Evolutionary conservation across 2,797 vertebrate genomes (phyloP).

Genomic region (Diplodus puntazzo): DNA sequence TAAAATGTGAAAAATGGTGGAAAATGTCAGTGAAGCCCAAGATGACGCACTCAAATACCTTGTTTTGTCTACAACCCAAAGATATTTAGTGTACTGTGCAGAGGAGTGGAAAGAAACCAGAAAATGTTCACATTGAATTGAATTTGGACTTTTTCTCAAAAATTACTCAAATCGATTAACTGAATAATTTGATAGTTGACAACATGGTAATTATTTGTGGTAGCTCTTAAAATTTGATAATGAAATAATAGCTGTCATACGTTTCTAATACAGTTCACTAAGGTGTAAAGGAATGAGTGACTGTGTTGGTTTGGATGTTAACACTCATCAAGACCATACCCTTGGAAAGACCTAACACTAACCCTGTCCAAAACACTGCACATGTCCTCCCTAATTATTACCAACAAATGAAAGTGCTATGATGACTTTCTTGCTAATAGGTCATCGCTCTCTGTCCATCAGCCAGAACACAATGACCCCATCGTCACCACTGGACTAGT

Average conservation of each 20-base stretch:
- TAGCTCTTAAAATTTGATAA: too few relatives aligned
- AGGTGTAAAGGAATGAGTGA: slow-evolving; percentile 32
- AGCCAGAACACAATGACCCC: slow-evolving; percentile 40
- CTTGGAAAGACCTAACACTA: background rate
- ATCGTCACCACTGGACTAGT: slow-evolving; percentile 40
- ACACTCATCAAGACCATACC: background rate
- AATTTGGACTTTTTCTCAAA: too few relatives aligned
- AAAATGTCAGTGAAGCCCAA: too few relatives aligned
- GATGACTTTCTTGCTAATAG: slow-evolving; percentile 21
- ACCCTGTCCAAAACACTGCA: background rate
- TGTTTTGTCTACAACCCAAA: too few relatives aligned
- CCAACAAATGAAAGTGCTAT: slow-evolving; percentile 1
- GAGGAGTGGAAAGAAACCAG: too few relatives aligned
- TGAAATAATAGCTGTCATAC: background rate
- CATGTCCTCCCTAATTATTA: background rate
- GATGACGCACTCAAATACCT: too few relatives aligned
- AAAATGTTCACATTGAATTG: too few relatives aligned
- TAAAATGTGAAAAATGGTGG: too few relatives aligned
- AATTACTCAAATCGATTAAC: too few relatives aligned
- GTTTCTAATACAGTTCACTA: background rate
- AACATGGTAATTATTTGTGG: too few relatives aligned
- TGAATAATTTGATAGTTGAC: too few relatives aligned
- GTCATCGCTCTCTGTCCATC: slow-evolving; percentile 37
- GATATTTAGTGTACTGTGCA: too few relatives aligned
- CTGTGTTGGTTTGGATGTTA: slow-evolving; percentile 8